Evolutionary conservation across 2,113 vertebrate genomes (phyloP), one percentile per base, ranked within the genome.

Genomic region (Arizona elegans): DNA sequence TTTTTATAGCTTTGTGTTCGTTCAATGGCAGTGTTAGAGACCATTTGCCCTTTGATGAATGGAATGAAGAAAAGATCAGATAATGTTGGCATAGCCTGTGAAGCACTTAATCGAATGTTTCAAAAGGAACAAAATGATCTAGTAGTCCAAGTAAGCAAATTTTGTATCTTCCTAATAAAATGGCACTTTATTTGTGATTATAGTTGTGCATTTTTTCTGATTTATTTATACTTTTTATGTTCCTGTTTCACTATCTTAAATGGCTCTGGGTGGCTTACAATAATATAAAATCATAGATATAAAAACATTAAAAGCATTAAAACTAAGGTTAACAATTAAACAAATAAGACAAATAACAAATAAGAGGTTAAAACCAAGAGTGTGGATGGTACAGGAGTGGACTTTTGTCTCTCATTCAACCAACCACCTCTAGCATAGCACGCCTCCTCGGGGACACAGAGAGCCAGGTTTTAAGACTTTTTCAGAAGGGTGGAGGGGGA

Each of bases 81-180:
- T 96, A 98, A 98, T 96, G 97, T 98, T 29, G 99, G 99, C 17
- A 94, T 99, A 91, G 99, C 98, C 58, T 99, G 99, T 95, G 99
- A 99, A 97, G 98, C 99, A 81, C 98, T 99, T 62, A 99, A 99
- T 95, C 98, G 99, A 89, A 99, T 99, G 99, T 99, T 99, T 97
- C 99, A 99, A 97, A 99, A 98, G 95, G 99, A 99, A 88, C 99
- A 99, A 97, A 98, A 98, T 24, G 99, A 99, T 90, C 97, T 99
- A 24, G 99, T 99, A 50, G 98, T 98, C 87, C 99, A 99, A 97
- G 99, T 99, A 97, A 97, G 97, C 94, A 56, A 2, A 0, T 13
- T 2, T 0, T 70, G 89, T 38, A 38, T 38, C 7, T 38, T 85
- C 86, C 38, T 52, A 13, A 59, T 21, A 58, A 47, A 23, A 43